Base-by-base conservation (phyloP, 2,113 vertebrate species). In the Pipa parva region DNA sequence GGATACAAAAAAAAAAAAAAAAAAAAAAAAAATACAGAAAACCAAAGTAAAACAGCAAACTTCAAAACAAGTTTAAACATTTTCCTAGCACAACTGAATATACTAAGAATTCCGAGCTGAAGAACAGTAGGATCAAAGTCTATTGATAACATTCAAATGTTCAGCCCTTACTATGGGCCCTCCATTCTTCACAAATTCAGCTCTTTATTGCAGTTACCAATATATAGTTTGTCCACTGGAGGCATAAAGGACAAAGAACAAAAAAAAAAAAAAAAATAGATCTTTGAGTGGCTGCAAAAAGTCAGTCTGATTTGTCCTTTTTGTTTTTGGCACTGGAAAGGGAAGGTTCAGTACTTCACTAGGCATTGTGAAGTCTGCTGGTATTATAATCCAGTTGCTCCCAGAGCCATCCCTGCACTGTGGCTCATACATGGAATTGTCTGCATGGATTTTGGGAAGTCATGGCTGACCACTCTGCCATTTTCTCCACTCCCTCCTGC, bases 381-480 rank as follows among this genome's bases (percentile, higher is more conserved):
- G 83, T 77, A 74, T 94, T 95, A 99, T 85, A 98, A 94, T 87
- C 97, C 95, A 0, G 95, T 97, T 72, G 97, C 92, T 75, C 95
- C 93, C 84, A 99, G 88, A 83, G 95, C 92, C 89, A 97, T 92
- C 84, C 92, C 94, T 62, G 95, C 93, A 75, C 92, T 90, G 89
- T 99, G 95, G 83, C 97, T 95, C 95, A 98, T 97, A 85, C 95
- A 97, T 64, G 97, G 95, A 79, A 99, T 91, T 0, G 95, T 93
- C 83, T 98, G 97, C 87, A 98, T 92, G 76, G 95, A 90, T 86
- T 98, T 97, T 79, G 92, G 90, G 82, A 96, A 98, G 85, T 98
- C 95, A n/a, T 97, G 95, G 83, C 91, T 92, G 81, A 98, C 90
- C 77, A 99, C 92, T 72, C 97, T 90, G 75, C 97, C 97, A 2